phyloP scores from a whole-genome alignment of 2,113 vertebrate genomes.

The Saguinus imperator region DNA sequence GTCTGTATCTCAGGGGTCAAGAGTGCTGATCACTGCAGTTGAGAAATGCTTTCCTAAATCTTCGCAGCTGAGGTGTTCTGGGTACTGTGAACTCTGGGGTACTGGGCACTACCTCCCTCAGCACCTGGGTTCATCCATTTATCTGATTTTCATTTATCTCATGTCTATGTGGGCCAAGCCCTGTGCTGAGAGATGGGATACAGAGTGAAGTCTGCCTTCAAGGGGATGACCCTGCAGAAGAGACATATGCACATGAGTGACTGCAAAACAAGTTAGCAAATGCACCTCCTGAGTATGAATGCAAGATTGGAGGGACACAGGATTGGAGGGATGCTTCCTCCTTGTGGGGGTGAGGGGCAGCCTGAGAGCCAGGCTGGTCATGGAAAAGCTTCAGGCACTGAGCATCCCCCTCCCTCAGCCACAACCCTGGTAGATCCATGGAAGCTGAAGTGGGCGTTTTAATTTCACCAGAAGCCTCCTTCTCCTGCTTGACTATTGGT shows the following conservation, averaged over 20 bases:
- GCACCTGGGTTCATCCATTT: not conserved
- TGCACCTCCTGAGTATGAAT: not conserved
- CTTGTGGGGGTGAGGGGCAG: not conserved
- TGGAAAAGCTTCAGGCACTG: not conserved
- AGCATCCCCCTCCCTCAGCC: not conserved
- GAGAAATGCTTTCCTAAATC: not conserved
- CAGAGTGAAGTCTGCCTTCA: not conserved
- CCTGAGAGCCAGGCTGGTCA: not conserved
- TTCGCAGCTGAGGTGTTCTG: not conserved
- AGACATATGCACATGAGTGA: fast-evolving
- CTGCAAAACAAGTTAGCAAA: not conserved
- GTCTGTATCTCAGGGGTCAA: not conserved
- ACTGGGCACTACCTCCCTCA: too few relatives aligned
- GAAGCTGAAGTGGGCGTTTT: not conserved
- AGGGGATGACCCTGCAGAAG: not conserved
- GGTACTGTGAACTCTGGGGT: not conserved
- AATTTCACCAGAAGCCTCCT: not conserved
- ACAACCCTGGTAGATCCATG: not conserved
- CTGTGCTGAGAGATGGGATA: not conserved
- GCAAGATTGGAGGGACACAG: not conserved
- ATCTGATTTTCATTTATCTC: not conserved
- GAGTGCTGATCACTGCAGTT: not conserved
- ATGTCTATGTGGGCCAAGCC: fast-evolving
- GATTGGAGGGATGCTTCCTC: not conserved
- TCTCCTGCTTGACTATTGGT: not conserved